phyloP scores from a whole-genome alignment of 1,140 invertebrate genomes.

The Pogonomyrmex californicus region DNA sequence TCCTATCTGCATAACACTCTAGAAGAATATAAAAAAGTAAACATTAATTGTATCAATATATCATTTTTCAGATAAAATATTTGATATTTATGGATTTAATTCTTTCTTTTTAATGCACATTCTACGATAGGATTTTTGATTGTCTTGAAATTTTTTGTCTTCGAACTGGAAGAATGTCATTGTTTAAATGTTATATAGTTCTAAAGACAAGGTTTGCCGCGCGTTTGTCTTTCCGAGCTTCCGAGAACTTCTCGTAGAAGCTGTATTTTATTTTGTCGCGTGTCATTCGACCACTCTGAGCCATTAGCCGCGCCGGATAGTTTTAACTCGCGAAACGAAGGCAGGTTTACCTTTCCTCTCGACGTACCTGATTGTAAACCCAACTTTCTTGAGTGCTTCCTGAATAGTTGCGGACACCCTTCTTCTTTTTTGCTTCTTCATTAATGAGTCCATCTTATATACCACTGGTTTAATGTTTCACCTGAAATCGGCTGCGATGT shows the following conservation, averaged over 20 bases:
- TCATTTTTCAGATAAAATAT: not conserved
- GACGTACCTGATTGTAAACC: conserved; percentile 75
- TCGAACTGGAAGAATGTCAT: conserved; percentile 10
- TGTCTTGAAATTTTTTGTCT: not conserved
- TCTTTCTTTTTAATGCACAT: not conserved
- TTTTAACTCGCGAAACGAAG: conserved; percentile 69
- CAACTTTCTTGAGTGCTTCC: conserved; percentile 75
- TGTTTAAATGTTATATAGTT: conserved; percentile 20
- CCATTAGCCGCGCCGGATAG: conserved; percentile 69
- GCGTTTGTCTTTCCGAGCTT: conserved; percentile 58
- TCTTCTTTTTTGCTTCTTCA: conserved; percentile 66
- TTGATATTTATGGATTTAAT: not conserved
- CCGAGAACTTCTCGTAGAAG: conserved; percentile 64
- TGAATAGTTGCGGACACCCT: conserved; percentile 68
- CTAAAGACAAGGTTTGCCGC: not conserved
- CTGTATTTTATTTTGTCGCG: conserved; percentile 74
- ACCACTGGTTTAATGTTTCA: conserved; percentile 59
- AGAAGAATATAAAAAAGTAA: conserved; percentile 3
- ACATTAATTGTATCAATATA: conserved; percentile 5
- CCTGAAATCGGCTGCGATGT: conserved; percentile 1
- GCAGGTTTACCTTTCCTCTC: conserved; percentile 74
- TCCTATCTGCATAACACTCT: not conserved
- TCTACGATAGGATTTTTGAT: not conserved
- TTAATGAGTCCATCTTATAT: conserved; percentile 64
- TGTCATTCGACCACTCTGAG: conserved; percentile 73